Conservation (phyloP, 2,797 vertebrate species). For the Fratercula arctica region DNA sequence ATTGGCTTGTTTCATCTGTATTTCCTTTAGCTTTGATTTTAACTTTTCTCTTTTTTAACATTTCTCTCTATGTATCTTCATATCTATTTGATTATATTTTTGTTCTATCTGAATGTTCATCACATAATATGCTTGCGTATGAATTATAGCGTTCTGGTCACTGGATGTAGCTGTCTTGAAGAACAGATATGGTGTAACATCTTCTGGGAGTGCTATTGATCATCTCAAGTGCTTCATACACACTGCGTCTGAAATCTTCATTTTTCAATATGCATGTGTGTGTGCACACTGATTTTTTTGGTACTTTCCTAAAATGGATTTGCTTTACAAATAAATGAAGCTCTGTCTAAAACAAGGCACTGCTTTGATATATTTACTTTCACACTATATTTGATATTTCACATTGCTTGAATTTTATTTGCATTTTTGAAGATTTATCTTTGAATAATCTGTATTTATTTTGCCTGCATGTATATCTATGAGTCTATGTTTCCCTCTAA, state of each 20-base stretch:
- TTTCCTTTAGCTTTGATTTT: not conserved
- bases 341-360: not conserved
- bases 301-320: not conserved
- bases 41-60: not conserved
- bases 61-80: not conserved
- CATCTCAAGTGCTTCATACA: not conserved
- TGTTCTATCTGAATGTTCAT: not conserved
- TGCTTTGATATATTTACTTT: not conserved
- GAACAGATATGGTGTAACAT: not conserved
- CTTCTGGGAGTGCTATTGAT: not conserved
- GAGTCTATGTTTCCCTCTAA: not conserved
- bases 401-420: not conserved
- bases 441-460: not conserved
- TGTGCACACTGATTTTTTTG: not conserved
- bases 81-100: not conserved
- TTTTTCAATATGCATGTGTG: not conserved
- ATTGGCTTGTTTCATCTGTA: not conserved
- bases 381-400: not conserved
- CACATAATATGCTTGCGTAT: not conserved
- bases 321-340: not conserved
- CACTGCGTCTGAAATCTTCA: not conserved
- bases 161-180: not conserved
- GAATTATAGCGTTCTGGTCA: not conserved
- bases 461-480: not conserved
- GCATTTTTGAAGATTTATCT: not conserved